Conservation (phyloP, 1,140 invertebrate species). For the Zeugodacus cucurbitae region DNA sequence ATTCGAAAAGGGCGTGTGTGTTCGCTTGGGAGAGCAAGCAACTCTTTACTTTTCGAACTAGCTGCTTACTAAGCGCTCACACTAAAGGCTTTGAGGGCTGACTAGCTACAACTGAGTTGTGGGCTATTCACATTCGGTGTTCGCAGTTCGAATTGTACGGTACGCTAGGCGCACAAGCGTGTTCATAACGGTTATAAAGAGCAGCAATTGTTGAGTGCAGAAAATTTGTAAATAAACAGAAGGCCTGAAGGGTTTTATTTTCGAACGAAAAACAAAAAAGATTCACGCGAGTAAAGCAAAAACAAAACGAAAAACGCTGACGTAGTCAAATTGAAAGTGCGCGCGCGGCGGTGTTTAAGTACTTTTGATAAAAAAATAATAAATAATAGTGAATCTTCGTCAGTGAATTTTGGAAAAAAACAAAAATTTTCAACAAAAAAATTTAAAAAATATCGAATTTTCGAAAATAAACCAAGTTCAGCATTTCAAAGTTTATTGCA, state of each 20-base stretch:
- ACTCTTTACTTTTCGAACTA: neutral
- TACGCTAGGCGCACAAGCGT: neutral
- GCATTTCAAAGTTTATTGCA: neutral
- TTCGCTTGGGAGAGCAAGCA: neutral
- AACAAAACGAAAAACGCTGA: neutral
- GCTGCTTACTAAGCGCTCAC: slow-evolving; percentile 2
- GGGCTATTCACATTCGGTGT: neutral
- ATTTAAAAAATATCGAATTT: neutral
- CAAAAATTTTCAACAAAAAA: neutral
- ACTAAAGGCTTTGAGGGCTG: neutral
- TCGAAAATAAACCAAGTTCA: neutral
- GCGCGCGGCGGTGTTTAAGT: neutral
- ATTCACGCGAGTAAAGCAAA: neutral
- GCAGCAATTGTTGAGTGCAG: neutral
- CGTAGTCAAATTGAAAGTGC: neutral
- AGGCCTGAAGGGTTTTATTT: neutral
- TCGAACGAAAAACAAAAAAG: neutral
- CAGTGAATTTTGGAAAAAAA: neutral
- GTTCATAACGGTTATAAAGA: neutral
- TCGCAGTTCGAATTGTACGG: slow-evolving; percentile 6
- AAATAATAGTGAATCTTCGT: neutral
- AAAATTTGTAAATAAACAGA: slow-evolving; percentile 12
- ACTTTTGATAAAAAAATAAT: neutral
- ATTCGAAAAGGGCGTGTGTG: slow-evolving; percentile 27
- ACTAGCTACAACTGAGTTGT: neutral